Base-by-base conservation (phyloP, 2,888 invertebrate species). In the Linnaemya tessellans region DNA sequence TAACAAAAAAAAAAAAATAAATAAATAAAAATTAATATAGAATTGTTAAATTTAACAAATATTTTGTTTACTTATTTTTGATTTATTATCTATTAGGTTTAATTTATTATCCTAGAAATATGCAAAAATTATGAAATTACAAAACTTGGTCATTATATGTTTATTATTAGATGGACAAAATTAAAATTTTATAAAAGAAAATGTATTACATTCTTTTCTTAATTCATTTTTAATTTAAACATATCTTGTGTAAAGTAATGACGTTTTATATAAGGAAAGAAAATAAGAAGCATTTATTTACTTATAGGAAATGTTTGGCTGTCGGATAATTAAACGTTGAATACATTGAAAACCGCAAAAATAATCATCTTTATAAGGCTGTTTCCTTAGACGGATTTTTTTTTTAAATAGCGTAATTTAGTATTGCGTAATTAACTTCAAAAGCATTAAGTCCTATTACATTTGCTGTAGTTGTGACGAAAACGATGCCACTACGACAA, bases 101-200 rank as follows among this genome's bases (percentile, higher is more conserved):
- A 51, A 60, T 77, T 80, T 46, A 58, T 73, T 80, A 74, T 65
- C 58, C 65, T 83, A 77, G 38, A 79, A 78, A 79, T 85, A 85
- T 79, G 70, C 78, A 85, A 82, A 85, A 82, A 60, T 85, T 75
- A 82, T 75, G 82, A 82, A 82, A 71, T 85, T 85, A 85, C 85
- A 85, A 71, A 82, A 75, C 74, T 74, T 58, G 62, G 8, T 38
- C 30, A 64, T 80, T 71, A 38, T 20, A 11, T 58, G 54, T 67
- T 67, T 70, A 64, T 58, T 68, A 70, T 64, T 41, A 78, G 49
- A 68, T 25, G 46, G 68, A 67, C 80, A 62, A 84, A 80, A 71
- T 68, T 68, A 67, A 77, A 80, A 65, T 65, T 80, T 80, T 78
- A 80, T 81, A 68, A 78, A 84, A 84, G 54, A 84, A 62, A 81